Evolutionary conservation across 1,140 invertebrate genomes (phyloP).

Genomic region (Pseudobourletiella spinata): DNA sequence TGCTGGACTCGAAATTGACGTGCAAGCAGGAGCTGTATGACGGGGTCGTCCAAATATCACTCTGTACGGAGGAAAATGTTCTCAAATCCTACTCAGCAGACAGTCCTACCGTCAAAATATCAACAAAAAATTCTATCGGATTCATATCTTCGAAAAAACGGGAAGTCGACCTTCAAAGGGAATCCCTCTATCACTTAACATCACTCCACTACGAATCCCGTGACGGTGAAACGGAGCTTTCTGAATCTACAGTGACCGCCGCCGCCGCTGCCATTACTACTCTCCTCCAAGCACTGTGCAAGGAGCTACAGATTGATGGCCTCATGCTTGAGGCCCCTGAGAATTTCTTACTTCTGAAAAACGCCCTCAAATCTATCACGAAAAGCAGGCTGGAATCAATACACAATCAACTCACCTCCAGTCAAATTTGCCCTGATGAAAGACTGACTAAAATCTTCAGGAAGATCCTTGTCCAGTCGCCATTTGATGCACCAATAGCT

Average conservation of each 20-base stretch:
- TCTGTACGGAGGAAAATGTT: slow-evolving; percentile 25
- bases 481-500: slow-evolving; percentile 48
- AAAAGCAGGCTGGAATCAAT: slow-evolving; percentile 60
- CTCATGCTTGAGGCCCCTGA: slow-evolving; percentile 55
- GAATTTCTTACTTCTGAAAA: slow-evolving; percentile 56
- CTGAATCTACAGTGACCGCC: slow-evolving; percentile 41
- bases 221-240: slow-evolving; percentile 36
- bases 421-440: slow-evolving; percentile 16
- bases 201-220: slow-evolving; percentile 64
- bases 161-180: slow-evolving; percentile 23
- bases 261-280: slow-evolving; percentile 46
- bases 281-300: slow-evolving; percentile 49
- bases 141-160: not conserved
- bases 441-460: slow-evolving; percentile 54
- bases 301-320: slow-evolving; percentile 46
- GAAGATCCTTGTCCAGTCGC: slow-evolving; percentile 64
- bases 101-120: slow-evolving; percentile 4
- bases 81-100: not conserved
- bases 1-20: slow-evolving; percentile 15
- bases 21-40: slow-evolving; percentile 22
- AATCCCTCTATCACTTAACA: slow-evolving; percentile 47
- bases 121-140: slow-evolving; percentile 7
- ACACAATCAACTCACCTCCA: slow-evolving; percentile 47
- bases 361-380: slow-evolving; percentile 51
- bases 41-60: slow-evolving; percentile 14